Conservation (phyloP, 2,888 invertebrate genomes). For the Nysson spinosus region DNA sequence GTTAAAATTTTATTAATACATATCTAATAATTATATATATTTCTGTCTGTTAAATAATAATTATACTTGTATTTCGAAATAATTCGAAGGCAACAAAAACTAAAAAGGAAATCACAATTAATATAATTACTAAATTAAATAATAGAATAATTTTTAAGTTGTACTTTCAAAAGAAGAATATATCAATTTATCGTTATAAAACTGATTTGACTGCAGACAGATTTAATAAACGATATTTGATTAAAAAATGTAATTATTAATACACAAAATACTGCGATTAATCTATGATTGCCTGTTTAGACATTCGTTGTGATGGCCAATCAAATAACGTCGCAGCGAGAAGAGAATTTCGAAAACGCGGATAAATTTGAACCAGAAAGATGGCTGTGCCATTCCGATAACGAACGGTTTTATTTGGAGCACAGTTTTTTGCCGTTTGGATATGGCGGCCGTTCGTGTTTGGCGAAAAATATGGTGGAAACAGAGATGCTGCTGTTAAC, state of each 20-base stretch:
- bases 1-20: too few species aligned
- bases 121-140: too few species aligned
- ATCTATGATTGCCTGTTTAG: conserved; percentile 29
- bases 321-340: conserved; percentile 81
- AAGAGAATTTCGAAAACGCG: conserved; percentile 83
- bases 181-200: too few species aligned
- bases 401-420: conserved; percentile 76
- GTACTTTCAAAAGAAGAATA: too few species aligned
- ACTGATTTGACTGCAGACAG: too few species aligned
- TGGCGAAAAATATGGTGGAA: conserved; percentile 82
- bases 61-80: too few species aligned
- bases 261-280: too few species aligned
- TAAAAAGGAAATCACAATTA: too few species aligned
- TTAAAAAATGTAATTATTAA: not conserved
- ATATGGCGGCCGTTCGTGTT: conserved; percentile 81
- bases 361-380: conserved; percentile 82
- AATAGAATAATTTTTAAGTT: too few species aligned
- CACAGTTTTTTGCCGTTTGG: conserved; percentile 84
- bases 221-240: conserved; percentile 1
- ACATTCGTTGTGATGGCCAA: conserved; percentile 84
- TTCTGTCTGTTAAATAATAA: too few species aligned
- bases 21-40: too few species aligned
- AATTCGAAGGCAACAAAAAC: too few species aligned
- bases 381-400: conserved; percentile 79
- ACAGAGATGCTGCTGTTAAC: conserved; percentile 80